Conservation (phyloP, 2,888 invertebrate species). For the Willowsia nigromaculata region DNA sequence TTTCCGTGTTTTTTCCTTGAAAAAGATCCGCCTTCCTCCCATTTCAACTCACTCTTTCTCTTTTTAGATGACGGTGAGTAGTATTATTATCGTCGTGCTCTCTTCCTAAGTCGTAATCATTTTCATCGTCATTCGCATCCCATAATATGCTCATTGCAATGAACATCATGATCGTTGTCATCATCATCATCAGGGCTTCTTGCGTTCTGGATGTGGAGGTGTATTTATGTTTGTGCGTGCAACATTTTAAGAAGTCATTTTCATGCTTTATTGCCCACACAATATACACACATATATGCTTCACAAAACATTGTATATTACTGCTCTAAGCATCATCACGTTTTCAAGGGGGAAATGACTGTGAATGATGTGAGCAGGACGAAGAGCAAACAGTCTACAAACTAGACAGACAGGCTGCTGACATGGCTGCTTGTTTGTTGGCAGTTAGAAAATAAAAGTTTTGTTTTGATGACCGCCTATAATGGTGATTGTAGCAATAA, state of each 20-base stretch:
- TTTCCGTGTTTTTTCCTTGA: constrained; percentile 16
- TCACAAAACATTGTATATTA: neutral
- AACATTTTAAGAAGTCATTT: constrained; percentile 34
- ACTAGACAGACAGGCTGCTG: neutral
- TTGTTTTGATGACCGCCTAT: constrained; percentile 14
- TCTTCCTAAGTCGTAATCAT: constrained; percentile 22
- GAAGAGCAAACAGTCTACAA: neutral
- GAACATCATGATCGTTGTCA: neutral
- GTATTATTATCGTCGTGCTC: constrained; percentile 26
- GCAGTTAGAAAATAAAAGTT: neutral
- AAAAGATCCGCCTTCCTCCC: constrained; percentile 38
- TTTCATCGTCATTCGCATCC: constrained; percentile 55
- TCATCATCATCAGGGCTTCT: constrained; percentile 22
- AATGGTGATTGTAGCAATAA: constrained; percentile 8
- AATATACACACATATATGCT: neutral
- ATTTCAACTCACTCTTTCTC: neutral
- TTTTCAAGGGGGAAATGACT: constrained; percentile 18
- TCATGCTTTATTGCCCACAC: constrained; percentile 58
- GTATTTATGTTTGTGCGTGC: constrained; percentile 36
- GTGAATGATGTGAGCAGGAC: neutral
- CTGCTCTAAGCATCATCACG: neutral
- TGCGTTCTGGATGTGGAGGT: neutral
- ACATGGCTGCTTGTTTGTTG: neutral
- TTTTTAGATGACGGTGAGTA: neutral
- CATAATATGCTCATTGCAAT: constrained; percentile 22